Evolutionary conservation across 2,113 vertebrate genomes (phyloP), one percentile per base, ranked within the genome.

Genomic region (Lipophrys pholis): DNA sequence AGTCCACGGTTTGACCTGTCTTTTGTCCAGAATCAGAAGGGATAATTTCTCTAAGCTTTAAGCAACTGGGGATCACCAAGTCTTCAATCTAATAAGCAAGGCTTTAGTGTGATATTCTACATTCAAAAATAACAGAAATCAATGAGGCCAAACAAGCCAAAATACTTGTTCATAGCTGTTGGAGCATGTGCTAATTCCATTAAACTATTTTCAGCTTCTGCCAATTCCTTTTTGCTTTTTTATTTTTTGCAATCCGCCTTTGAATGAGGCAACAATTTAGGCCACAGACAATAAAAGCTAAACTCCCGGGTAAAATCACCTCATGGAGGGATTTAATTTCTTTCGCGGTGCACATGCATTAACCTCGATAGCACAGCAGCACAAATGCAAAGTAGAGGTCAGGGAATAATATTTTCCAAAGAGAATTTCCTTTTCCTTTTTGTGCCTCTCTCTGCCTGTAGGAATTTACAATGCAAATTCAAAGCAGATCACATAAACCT

Each of bases 391-490:
- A 73, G 10, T 36, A 56, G 46, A 58, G 57, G 51, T 71, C 17
- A 71, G 17, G 41, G 5, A 43, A 69, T 8, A 5, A 17, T 54
- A 58, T 54, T 64, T 49, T 17, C 35, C 3, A 53, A 41, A 66
- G 6, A 45, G 0, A 43, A 68, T 63, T 60, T 67, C 38, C 9
- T 58, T 76, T 76, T 46, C 59, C 5, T 30, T 30, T 30, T 2
- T 50, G 7, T 21, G 3, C 36, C 46, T 46, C 7, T 15, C 15
- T 14, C 5, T 1, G 4, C 40, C 42, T 50, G 5, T 0, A 17
- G n/a, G 6, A 36, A 71, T 75, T 59, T 78, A 50, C 30, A 78
- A 72, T 76, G 67, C 67, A 85, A 82, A 82, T 73, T 21, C 11
- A 11, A 9, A 52, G 42, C 50, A 62, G 51, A 46, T 36, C 46